phyloP scores from a whole-genome alignment of 1,140 invertebrate genomes.

The Rhagoletis zephyria region DNA sequence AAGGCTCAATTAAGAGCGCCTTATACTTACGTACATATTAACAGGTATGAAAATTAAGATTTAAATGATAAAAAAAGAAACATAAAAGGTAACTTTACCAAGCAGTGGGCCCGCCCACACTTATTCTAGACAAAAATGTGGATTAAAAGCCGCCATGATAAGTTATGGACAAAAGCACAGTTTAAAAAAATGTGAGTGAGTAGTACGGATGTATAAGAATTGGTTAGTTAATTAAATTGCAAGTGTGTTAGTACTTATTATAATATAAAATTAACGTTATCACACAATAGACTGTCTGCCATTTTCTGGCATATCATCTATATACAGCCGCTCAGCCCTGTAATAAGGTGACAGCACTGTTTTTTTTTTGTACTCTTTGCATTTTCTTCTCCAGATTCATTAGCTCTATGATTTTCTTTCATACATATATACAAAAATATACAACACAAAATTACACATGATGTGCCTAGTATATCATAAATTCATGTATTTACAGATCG shows the following conservation, averaged over 20 bases:
- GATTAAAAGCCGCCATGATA: background rate
- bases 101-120: background rate
- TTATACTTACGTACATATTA: background rate
- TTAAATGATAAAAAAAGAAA: background rate
- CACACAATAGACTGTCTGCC: too few relatives aligned
- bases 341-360: constrained; percentile 25
- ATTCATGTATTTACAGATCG: background rate
- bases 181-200: background rate
- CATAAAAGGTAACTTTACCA: background rate
- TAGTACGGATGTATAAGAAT: background rate
- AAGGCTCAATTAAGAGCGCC: background rate
- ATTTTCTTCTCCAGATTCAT: background rate
- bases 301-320: background rate
- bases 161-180: constrained; percentile 21
- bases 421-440: background rate
- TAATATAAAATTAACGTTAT: background rate
- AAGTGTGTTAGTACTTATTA: background rate
- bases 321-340: constrained; percentile 2
- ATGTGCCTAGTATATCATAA: constrained; percentile 10
- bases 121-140: background rate
- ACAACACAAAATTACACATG: background rate
- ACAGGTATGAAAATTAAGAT: background rate
- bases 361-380: background rate
- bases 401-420: background rate
- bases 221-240: background rate